A percentile compares a stretch with the other conserved stretches of the same genome.
Conservation (phyloP, 2,797 vertebrate species). For the Malacoctenus gilli region DNA sequence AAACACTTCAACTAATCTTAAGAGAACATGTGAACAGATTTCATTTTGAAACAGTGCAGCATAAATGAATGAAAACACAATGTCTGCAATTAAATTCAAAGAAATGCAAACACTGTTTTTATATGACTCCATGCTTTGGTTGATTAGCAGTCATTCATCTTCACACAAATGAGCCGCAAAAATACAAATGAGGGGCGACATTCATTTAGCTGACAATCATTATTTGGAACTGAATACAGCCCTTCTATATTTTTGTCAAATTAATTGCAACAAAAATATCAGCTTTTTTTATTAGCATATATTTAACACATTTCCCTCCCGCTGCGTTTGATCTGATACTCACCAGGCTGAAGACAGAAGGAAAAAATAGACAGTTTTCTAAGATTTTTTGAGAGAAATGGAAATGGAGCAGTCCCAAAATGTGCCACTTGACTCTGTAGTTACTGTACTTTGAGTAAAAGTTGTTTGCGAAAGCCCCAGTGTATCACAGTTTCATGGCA, state of each 20-base stretch:
- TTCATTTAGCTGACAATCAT: slow-evolving; percentile 16
- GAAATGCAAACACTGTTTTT: background rate
- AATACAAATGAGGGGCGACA: background rate
- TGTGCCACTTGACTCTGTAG: slow-evolving; percentile 48
- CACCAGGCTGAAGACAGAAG: slow-evolving; percentile 4
- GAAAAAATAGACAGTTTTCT: background rate
- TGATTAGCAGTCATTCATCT: background rate
- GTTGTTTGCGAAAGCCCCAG: slow-evolving; percentile 24
- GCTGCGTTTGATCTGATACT: slow-evolving; percentile 34
- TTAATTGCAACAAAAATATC: slow-evolving; percentile 19
- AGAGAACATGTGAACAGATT: no score
- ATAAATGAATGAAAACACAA: no score
- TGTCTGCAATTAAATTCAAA: background rate
- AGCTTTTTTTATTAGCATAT: slow-evolving; percentile 14
- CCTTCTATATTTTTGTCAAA: slow-evolving; percentile 6
- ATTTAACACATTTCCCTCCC: slow-evolving; percentile 16
- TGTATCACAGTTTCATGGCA: slow-evolving; percentile 30
- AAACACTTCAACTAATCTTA: no score
- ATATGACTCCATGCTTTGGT: background rate
- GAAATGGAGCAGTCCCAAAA: slow-evolving; percentile 40
- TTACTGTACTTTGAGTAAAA: slow-evolving; percentile 31
- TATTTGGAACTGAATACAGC: background rate
- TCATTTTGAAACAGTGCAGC: no score
- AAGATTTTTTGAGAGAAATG: slow-evolving; percentile 25
- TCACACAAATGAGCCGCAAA: background rate